These are phyloP conservation scores for Antheraea mylitta DNA, from an alignment of 1,140 invertebrate species.

Conservation along the genomic window DNA sequence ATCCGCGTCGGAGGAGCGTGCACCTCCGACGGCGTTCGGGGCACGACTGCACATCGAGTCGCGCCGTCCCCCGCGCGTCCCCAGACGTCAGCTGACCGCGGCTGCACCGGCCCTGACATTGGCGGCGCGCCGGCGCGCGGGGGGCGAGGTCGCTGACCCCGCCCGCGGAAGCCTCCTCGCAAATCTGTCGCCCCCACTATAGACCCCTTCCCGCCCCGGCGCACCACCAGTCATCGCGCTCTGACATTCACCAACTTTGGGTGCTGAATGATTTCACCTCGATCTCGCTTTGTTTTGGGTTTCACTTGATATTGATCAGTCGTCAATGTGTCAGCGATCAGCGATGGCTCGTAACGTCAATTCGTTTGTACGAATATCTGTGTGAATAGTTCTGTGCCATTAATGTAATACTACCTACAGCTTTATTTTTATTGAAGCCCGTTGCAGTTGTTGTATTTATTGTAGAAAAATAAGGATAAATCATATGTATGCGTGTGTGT, in stretches of 20 bases:
- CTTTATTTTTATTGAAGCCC: too few relatives aligned
- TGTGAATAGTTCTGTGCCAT: too few relatives aligned
- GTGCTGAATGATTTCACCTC: slow-evolving; percentile 27
- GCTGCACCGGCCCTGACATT: slow-evolving; percentile 77
- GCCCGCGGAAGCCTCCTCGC: slow-evolving; percentile 72
- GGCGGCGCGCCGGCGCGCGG: slow-evolving; percentile 56
- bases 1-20: slow-evolving; percentile 39
- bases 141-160: slow-evolving; percentile 64
- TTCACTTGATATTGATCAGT: not conserved
- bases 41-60: slow-evolving; percentile 60
- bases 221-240: slow-evolving; percentile 27
- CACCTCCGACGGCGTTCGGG: slow-evolving; percentile 44
- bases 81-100: slow-evolving; percentile 75
- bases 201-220: slow-evolving; percentile 19
- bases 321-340: not conserved
- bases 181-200: slow-evolving; percentile 48
- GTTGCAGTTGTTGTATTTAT: too few relatives aligned
- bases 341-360: not conserved
- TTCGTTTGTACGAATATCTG: not conserved
- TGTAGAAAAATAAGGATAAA: too few relatives aligned
- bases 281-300: not conserved
- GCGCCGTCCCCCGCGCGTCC: slow-evolving; percentile 65
- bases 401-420: too few relatives aligned
- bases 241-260: slow-evolving; percentile 52
- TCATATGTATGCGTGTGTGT: too few relatives aligned